Conservation (phyloP, 2,888 invertebrate genomes). For the Euzophera pinguis region DNA sequence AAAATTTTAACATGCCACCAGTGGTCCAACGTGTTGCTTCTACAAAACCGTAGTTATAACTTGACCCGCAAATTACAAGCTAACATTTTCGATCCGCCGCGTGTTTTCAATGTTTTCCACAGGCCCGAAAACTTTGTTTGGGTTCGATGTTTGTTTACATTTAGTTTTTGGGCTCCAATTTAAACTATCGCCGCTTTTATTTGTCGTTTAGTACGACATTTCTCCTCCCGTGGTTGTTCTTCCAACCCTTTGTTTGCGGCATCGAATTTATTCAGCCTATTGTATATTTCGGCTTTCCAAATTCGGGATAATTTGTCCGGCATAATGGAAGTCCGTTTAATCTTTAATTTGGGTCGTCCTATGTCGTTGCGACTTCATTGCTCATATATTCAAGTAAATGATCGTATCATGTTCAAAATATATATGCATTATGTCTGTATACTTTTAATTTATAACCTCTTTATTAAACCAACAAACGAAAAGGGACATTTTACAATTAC, state of each 20-base stretch:
- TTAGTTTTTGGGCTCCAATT: constrained; percentile 74
- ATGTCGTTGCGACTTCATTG: constrained; percentile 50
- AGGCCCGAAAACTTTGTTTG: constrained; percentile 58
- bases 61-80: constrained; percentile 41
- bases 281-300: constrained; percentile 51
- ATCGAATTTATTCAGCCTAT: constrained; percentile 50
- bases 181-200: constrained; percentile 75
- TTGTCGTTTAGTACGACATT: constrained; percentile 74
- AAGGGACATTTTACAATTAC: no score
- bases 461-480: no score
- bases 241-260: constrained; percentile 63
- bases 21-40: constrained; percentile 15
- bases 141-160: constrained; percentile 66
- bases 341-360: constrained; percentile 65
- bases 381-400: constrained; percentile 53
- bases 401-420: constrained; percentile 33
- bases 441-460: constrained; percentile 14
- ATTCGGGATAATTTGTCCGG: constrained; percentile 58
- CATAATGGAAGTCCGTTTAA: constrained; percentile 61
- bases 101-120: constrained; percentile 62
- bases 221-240: constrained; percentile 54
- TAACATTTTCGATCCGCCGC: constrained; percentile 55
- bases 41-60: constrained; percentile 19
- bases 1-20: constrained; percentile 8
- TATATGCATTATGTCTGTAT: constrained; percentile 20